Evolutionary conservation across 1,140 invertebrate species (phyloP).

Genomic region (Chrysomallon squamiferum): DNA sequence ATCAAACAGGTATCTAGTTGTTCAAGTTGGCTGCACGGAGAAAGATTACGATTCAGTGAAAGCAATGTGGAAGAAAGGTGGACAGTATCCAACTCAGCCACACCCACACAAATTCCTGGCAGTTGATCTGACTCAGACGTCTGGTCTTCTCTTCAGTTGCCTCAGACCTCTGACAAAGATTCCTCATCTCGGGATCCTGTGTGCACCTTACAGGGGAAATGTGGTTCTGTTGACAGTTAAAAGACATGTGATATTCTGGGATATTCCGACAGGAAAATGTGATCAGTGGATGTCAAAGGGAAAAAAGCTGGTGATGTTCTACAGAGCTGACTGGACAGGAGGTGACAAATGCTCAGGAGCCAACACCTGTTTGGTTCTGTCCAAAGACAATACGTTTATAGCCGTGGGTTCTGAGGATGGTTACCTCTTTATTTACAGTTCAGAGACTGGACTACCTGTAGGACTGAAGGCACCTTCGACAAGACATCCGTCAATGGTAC

Average conservation of each 20-base stretch:
- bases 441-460: conserved; percentile 36
- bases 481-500: conserved; percentile 42
- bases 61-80: conserved; percentile 36
- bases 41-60: conserved; percentile 40
- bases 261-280: conserved; percentile 50
- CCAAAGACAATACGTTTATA: conserved; percentile 18
- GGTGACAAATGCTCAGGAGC: conserved; percentile 21
- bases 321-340: conserved; percentile 35
- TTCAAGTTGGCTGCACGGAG: conserved; percentile 25
- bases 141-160: conserved; percentile 34
- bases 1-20: conserved; percentile 33
- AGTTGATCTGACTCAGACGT: conserved; percentile 34
- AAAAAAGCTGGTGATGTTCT: conserved; percentile 37
- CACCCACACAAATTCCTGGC: conserved; percentile 40
- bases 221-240: conserved; percentile 34
- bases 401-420: conserved; percentile 50
- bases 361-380: conserved; percentile 23
- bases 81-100: conserved; percentile 25
- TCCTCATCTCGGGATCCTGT: conserved; percentile 38
- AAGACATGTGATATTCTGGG: conserved; percentile 44
- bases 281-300: conserved; percentile 39
- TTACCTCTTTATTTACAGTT: conserved; percentile 41
- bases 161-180: conserved; percentile 38
- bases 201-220: conserved; percentile 35
- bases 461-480: conserved; percentile 33